Percentiles rank a stretch among this genome's conserved stretches.
phyloP scores from a whole-genome alignment of 2,113 vertebrate genomes.

The Pseudorhombus dupliciocellatus region DNA sequence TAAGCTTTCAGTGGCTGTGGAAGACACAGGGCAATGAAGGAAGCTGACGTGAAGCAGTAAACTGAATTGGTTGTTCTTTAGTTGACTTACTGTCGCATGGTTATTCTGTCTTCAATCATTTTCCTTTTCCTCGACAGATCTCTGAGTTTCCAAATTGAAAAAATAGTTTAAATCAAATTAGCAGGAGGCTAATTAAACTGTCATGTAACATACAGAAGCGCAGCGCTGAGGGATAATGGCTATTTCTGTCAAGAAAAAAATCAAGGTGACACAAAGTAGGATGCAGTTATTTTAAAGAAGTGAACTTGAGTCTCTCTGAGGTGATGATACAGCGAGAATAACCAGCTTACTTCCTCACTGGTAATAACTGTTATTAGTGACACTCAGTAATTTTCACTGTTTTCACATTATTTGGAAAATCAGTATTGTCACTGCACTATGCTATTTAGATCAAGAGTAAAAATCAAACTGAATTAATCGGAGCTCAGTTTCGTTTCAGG shows the following conservation, averaged over 20 bases:
- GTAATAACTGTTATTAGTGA: conserved; percentile 71
- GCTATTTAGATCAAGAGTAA: conserved; percentile 41
- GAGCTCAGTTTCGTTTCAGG: too few species aligned
- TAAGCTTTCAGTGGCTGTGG: too few species aligned
- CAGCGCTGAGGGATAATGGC: conserved; percentile 41
- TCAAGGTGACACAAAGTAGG: conserved; percentile 44
- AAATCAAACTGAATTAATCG: conserved; percentile 22
- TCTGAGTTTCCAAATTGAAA: conserved; percentile 5
- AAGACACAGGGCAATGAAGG: too few species aligned
- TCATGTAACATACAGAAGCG: conserved; percentile 32
- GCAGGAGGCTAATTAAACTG: conserved; percentile 58
- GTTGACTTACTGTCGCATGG: too few species aligned
- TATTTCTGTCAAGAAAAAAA: conserved; percentile 27
- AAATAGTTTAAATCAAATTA: conserved; percentile 22
- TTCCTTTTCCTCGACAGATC: background rate
- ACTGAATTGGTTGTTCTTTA: background rate
- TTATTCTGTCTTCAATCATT: background rate
- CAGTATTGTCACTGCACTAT: conserved; percentile 42
- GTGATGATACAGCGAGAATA: conserved; percentile 53
- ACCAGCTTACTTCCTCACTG: conserved; percentile 56
- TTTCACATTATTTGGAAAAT: conserved; percentile 53
- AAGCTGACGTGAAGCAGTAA: background rate
- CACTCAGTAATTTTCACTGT: conserved; percentile 44
- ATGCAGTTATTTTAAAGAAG: conserved; percentile 49
- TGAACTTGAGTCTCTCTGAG: conserved; percentile 40